Conservation (phyloP, 2,797 vertebrate species). For the Hyperoplus immaculatus region DNA sequence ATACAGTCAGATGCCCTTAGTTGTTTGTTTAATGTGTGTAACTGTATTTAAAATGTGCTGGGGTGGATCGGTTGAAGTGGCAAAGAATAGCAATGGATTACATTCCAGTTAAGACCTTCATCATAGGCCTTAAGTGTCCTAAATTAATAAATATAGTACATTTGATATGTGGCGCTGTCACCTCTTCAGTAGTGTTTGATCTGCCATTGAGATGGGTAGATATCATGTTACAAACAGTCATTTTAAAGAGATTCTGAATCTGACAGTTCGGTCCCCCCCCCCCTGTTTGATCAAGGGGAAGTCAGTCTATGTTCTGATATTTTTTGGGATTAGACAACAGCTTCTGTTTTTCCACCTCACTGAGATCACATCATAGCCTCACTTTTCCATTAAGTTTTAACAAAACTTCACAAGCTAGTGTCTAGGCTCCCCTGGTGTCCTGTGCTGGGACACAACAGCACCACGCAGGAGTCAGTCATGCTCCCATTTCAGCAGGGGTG, state of each 20-base stretch:
- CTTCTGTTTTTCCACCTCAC: slow-evolving; percentile 14
- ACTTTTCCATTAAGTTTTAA: slow-evolving; percentile 1
- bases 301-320: neutral
- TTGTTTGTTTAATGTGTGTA: slow-evolving; percentile 24
- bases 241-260: slow-evolving; percentile 2
- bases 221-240: slow-evolving; percentile 7
- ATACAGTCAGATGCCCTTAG: slow-evolving; percentile 18
- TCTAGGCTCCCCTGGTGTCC: neutral
- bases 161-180: neutral
- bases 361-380: slow-evolving; percentile 3
- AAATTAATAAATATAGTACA: neutral
- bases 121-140: neutral
- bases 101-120: neutral
- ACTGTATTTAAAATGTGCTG: slow-evolving; percentile 4
- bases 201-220: slow-evolving; percentile 6
- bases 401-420: neutral
- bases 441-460: neutral
- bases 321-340: slow-evolving; percentile 4
- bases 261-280: neutral
- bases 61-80: slow-evolving; percentile 14
- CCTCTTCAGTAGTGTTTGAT: slow-evolving; percentile 10
- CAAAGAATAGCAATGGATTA: slow-evolving; percentile 5
- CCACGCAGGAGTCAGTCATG: neutral
- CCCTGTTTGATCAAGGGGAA: neutral
- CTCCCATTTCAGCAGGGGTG: slow-evolving; percentile 1